phyloP scores from a whole-genome alignment of 2,888 invertebrate genomes.

The Scaptomyza caliginosa region DNA sequence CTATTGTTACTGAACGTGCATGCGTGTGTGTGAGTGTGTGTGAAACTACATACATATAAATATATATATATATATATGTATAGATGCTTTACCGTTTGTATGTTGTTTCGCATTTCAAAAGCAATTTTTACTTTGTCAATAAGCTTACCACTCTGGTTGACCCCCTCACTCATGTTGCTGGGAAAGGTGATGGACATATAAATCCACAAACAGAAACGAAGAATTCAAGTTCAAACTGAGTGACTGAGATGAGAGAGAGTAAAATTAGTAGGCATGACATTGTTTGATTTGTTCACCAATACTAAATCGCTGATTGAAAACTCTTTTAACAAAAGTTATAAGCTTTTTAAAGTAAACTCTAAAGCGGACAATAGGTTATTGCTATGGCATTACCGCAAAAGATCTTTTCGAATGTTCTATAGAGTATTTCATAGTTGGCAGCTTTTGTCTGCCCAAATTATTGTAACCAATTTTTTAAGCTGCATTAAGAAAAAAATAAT shows the following conservation, averaged over 20 bases:
- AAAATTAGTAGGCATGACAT: neutral
- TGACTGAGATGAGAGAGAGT: neutral
- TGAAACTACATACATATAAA: neutral
- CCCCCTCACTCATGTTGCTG: neutral
- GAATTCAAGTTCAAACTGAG: neutral
- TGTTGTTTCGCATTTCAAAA: constrained; percentile 26
- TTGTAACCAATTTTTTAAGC: too few relatives aligned
- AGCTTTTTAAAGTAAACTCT: too few relatives aligned
- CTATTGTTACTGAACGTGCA: constrained; percentile 59
- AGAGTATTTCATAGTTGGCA: neutral
- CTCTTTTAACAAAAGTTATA: too few relatives aligned
- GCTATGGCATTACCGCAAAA: too few relatives aligned
- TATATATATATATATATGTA: neutral
- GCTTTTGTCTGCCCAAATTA: neutral
- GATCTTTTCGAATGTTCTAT: too few relatives aligned
- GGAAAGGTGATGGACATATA: constrained; percentile 5
- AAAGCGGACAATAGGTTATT: neutral
- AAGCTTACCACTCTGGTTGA: constrained; percentile 24
- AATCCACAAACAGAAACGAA: neutral
- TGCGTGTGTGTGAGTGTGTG: constrained; percentile 20
- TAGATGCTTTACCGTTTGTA: constrained; percentile 15
- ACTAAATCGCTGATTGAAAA: neutral
- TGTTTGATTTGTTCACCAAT: neutral
- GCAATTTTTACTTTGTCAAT: constrained; percentile 42
- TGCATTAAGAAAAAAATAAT: neutral